Percentiles rank a stretch among this genome's conserved stretches.
Evolutionary conservation across 2,113 vertebrate genomes (phyloP).

Genomic region (Oryzias curvinotus): DNA sequence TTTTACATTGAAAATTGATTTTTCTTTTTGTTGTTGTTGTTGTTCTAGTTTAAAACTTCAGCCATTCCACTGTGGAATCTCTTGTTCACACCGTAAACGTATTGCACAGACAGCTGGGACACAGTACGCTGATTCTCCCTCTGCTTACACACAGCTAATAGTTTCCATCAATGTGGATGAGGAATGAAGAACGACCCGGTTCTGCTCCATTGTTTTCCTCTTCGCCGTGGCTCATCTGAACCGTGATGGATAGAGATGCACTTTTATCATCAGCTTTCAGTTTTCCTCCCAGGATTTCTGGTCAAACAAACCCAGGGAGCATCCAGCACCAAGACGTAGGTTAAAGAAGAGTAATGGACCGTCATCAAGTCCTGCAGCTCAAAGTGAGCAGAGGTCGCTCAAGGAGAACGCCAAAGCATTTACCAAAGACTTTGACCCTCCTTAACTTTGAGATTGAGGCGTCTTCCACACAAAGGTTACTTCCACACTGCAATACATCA

Average conservation of each 20-base stretch:
- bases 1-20: too few species aligned
- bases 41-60: too few species aligned
- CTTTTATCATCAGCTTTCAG: slow-evolving; percentile 20
- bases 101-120: background rate
- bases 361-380: too few species aligned
- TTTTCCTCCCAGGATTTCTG: slow-evolving; percentile 9
- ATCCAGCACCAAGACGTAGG: background rate
- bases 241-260: slow-evolving; percentile 32
- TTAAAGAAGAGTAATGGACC: slow-evolving; percentile 2
- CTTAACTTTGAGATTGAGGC: too few species aligned
- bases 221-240: slow-evolving; percentile 27
- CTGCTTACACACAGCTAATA: slow-evolving; percentile 38
- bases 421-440: too few species aligned
- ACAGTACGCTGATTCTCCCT: background rate
- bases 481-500: too few species aligned
- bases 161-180: slow-evolving; percentile 43
- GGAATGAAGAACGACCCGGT: slow-evolving; percentile 59
- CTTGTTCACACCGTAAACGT: too few species aligned
- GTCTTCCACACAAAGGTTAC: too few species aligned
- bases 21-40: too few species aligned
- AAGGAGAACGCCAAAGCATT: too few species aligned
- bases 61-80: too few species aligned
- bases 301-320: background rate
- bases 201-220: slow-evolving; percentile 61
- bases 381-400: too few species aligned